Evolutionary conservation across 2,888 invertebrate genomes (phyloP).

Genomic region (Uloborus plumipes): DNA sequence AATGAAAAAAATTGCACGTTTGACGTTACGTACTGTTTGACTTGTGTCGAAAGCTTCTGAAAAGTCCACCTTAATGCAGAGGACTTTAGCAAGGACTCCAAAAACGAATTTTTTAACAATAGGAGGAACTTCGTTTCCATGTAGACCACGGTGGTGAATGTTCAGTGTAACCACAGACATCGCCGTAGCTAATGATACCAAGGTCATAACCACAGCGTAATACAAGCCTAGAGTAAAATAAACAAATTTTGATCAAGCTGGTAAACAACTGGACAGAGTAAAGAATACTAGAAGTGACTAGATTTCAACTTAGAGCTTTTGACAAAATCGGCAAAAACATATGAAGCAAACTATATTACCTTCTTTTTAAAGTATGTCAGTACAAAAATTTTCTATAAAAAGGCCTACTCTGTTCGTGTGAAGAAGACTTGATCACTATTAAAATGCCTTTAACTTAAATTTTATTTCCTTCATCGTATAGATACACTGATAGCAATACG

Average conservation of each 20-base stretch:
- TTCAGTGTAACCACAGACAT: conserved; percentile 87
- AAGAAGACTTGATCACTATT: too few species aligned
- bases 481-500: too few species aligned
- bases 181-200: conserved; percentile 85
- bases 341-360: neutral
- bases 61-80: conserved; percentile 76
- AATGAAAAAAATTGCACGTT: too few species aligned
- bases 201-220: conserved; percentile 85
- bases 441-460: too few species aligned
- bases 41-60: conserved; percentile 27
- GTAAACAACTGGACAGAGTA: too few species aligned
- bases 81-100: conserved; percentile 80
- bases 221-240: conserved; percentile 78
- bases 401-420: too few species aligned
- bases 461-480: too few species aligned
- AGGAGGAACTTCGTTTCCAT: conserved; percentile 81
- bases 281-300: too few species aligned
- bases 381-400: neutral
- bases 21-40: conserved; percentile 34
- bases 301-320: neutral
- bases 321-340: neutral
- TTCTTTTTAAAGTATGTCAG: too few species aligned
- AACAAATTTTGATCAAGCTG: neutral
- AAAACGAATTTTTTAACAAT: conserved; percentile 81
- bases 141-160: conserved; percentile 83